phyloP scores from a whole-genome alignment of 2,888 invertebrate species.

The Melanchra persicariae region DNA sequence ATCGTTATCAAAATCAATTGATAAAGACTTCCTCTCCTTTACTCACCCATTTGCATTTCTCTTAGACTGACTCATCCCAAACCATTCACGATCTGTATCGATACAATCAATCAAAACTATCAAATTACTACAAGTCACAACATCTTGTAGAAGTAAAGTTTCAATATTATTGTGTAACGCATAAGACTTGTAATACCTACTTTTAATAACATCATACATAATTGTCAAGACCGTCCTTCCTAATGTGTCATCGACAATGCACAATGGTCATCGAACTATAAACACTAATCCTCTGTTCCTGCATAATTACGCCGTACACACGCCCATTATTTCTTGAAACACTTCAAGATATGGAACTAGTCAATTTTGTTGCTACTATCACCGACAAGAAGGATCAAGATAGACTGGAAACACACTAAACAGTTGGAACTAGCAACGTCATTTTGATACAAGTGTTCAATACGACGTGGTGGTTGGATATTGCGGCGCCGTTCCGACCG shows the following conservation, averaged over 20 bases:
- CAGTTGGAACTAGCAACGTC: conserved; percentile 36
- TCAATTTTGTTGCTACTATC: background rate
- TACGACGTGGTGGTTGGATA: conserved; percentile 24
- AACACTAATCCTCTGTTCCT: background rate
- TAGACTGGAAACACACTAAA: conserved; percentile 12
- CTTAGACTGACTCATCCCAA: background rate
- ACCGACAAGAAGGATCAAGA: conserved; percentile 4
- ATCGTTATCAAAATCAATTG: conserved; percentile 17
- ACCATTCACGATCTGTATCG: background rate
- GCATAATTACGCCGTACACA: background rate
- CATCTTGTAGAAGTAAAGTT: conserved; percentile 5
- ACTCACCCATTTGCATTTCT: conserved; percentile 18
- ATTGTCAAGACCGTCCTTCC: background rate
- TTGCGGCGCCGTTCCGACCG: background rate
- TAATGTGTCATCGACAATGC: conserved; percentile 23
- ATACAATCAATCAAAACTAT: conserved; percentile 30
- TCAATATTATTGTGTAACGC: conserved; percentile 33
- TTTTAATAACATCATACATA: background rate
- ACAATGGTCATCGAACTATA: conserved; percentile 22
- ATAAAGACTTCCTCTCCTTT: conserved; percentile 12
- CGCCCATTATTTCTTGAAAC: conserved; percentile 11
- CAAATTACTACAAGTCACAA: background rate
- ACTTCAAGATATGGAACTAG: background rate
- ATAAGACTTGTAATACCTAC: background rate
- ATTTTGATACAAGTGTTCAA: conserved; percentile 7